phyloP scores from a whole-genome alignment of 2,113 vertebrate genomes.

The Falco punctatus region DNA sequence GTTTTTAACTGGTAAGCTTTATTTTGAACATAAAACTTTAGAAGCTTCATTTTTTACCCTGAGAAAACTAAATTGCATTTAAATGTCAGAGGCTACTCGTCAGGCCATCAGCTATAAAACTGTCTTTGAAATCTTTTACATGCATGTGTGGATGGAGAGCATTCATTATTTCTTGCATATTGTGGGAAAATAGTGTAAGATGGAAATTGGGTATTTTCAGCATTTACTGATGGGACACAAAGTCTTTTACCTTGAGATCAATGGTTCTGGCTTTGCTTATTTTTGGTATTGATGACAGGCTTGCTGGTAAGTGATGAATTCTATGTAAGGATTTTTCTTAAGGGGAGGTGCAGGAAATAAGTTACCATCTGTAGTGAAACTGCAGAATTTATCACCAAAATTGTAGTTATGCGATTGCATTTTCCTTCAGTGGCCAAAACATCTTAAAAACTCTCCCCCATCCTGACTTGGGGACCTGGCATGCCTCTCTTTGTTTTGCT shows the following conservation, averaged over 20 bases:
- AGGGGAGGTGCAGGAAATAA: accelerated
- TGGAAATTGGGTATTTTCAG: neutral
- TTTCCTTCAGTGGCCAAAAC: neutral
- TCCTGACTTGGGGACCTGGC: neutral
- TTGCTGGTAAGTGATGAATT: neutral
- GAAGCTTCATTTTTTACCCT: neutral
- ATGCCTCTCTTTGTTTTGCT: neutral
- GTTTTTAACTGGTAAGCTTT: neutral
- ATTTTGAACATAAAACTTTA: conserved; percentile 30
- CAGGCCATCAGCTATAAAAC: neutral
- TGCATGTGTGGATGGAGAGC: neutral
- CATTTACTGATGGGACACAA: neutral
- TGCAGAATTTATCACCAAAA: neutral
- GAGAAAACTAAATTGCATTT: neutral
- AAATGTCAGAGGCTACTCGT: neutral
- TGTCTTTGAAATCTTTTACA: neutral
- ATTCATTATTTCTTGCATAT: neutral
- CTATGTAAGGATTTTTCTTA: neutral
- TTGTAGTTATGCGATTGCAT: neutral
- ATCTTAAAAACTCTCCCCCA: neutral
- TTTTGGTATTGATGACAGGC: neutral
- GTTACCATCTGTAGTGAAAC: neutral
- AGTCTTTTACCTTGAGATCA: neutral
- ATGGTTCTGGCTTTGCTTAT: neutral
- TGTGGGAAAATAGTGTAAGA: neutral